Conservation (phyloP, 2,113 vertebrate genomes). For the Hyaena hyaena region DNA sequence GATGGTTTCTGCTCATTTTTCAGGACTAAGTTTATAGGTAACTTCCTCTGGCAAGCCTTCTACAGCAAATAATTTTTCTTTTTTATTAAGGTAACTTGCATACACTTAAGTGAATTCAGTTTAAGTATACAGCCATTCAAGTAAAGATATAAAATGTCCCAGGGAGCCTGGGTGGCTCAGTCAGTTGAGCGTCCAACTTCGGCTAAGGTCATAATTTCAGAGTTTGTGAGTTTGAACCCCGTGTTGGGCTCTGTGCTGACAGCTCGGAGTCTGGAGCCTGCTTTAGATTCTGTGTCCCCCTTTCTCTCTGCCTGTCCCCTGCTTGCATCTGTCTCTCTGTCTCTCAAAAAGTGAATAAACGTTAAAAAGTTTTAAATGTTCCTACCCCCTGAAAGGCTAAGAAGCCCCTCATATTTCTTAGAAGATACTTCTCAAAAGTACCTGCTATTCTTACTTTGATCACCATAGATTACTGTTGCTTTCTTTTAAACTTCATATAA, state of each 20-base stretch:
- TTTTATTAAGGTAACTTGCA: neutral
- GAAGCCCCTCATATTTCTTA: neutral
- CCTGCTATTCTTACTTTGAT: neutral
- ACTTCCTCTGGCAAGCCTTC: neutral
- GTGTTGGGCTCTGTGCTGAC: no score
- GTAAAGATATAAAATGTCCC: neutral
- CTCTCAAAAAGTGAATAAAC: no score
- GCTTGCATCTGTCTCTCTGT: no score
- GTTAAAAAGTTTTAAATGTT: neutral
- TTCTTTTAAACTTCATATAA: neutral
- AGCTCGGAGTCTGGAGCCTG: no score
- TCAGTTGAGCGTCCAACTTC: no score
- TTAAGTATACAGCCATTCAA: neutral
- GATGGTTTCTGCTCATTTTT: neutral
- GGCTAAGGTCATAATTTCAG: no score
- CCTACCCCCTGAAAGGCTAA: neutral
- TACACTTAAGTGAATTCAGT: constrained; percentile 2
- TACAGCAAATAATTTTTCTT: neutral
- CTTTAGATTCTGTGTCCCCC: no score
- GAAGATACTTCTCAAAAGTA: neutral
- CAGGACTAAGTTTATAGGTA: neutral
- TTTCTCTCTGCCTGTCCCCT: no score
- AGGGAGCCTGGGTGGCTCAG: no score
- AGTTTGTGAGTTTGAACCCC: no score
- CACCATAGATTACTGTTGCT: neutral